Evolutionary conservation across 2,888 invertebrate genomes (phyloP), one percentile per base, ranked within the genome.

Genomic region (Mythimna ferrago): DNA sequence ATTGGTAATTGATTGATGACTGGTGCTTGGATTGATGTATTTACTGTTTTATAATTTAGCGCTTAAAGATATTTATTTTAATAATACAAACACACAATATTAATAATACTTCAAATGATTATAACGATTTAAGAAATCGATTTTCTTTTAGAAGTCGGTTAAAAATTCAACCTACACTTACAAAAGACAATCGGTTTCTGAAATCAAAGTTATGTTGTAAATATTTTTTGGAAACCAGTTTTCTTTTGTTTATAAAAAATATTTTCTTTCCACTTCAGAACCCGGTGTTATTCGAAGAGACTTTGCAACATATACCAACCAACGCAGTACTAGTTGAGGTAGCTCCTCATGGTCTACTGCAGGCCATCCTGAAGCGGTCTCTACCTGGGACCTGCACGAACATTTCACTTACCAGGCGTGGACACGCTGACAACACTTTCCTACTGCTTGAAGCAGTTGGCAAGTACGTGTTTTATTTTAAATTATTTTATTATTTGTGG

Each of bases 341-440:
- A 75, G 99, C 99, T 0, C 99, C 99, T 0, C 99, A 99, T 88
- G 98, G 98, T 38, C 96, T 99, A 26, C 96, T 99, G 73, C 99
- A 99, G 92, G 98, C 99, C 0, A 98, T 99, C 85, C 95, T 99
- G 14, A 98, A 98, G 88, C 96, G 98, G 63, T 98, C 98, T 0
- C 92, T 99, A 48, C 93, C 96, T 14, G 89, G 96, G 2, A 96
- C 96, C 14, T 97, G 97, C 80, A 96, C 93, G 2, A 97, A 98
- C 87, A 95, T 99, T 67, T 97, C 98, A 0, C 94, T 99, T 6
- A 98, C 98, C 71, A 97, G 97, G 84, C 97, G 98, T 48, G 97
- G 97, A 7, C 97, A 97, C 82, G 94, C 95, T 6, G 97, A 98
- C 89, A 97, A 96, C 62, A 89, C 96, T 0, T 92, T 96, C 35